Evolutionary conservation across 64 coral and sea anemone species (phyloP).

Genomic region (Dendronephthya gigantea): DNA sequence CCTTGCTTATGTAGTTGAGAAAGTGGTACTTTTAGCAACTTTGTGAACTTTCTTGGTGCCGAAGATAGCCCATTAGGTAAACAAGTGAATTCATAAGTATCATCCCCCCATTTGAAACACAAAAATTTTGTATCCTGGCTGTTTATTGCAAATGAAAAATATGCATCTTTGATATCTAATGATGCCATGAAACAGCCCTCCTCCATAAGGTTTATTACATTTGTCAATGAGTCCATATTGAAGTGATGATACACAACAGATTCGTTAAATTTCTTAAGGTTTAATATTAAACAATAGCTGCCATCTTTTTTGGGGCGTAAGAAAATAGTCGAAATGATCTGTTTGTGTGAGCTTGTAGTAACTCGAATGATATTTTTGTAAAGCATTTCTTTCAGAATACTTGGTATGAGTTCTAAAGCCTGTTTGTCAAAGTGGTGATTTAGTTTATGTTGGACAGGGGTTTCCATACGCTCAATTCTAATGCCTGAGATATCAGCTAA

Average conservation of each 20-base stretch:
- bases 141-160: conserved; percentile 18
- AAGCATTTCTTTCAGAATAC: conserved; percentile 4
- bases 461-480: conserved; percentile 13
- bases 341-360: background rate
- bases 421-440: background rate
- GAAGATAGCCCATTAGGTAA: conserved; percentile 35
- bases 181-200: conserved; percentile 32
- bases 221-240: conserved; percentile 36
- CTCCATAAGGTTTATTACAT: conserved; percentile 16
- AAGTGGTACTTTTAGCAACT: conserved; percentile 14
- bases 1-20: conserved; percentile 23
- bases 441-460: conserved; percentile 33
- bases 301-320: conserved; percentile 39
- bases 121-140: conserved; percentile 20
- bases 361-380: conserved; percentile 31
- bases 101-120: background rate
- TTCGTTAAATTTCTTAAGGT: conserved; percentile 35
- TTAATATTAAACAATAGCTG: conserved; percentile 18
- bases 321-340: conserved; percentile 38
- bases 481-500: conserved; percentile 15
- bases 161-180: conserved; percentile 35
- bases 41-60: conserved; percentile 36
- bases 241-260: conserved; percentile 24
- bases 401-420: background rate
- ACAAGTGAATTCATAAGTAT: conserved; percentile 14